A percentile compares a stretch with the other conserved stretches of the same genome.
Evolutionary conservation across 2,888 invertebrate species (phyloP).

Genomic region (Tenthredo mesomela): DNA sequence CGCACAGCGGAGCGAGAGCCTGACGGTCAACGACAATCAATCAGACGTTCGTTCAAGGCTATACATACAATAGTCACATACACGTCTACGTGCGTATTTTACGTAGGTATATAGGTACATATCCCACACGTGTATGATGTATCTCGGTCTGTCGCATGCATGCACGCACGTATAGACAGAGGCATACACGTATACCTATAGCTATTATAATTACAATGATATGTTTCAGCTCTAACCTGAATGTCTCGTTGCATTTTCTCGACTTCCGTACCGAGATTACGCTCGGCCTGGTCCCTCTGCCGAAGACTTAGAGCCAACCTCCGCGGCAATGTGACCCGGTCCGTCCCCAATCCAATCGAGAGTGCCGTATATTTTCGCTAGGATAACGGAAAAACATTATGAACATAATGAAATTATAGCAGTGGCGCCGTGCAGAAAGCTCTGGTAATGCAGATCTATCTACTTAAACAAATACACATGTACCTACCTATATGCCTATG

Average conservation of each 20-base stretch:
- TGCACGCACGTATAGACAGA: background rate
- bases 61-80: background rate
- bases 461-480: no score
- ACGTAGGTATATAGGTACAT: no score
- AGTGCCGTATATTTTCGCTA: slow-evolving; percentile 73
- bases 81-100: no score
- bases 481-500: no score
- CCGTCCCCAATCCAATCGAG: slow-evolving; percentile 72
- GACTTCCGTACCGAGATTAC: slow-evolving; percentile 70
- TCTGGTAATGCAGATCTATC: background rate
- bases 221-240: slow-evolving; percentile 66
- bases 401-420: background rate
- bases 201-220: background rate
- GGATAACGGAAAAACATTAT: slow-evolving; percentile 49
- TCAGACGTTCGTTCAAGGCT: background rate
- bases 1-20: slow-evolving; percentile 56
- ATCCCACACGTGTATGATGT: background rate
- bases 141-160: background rate
- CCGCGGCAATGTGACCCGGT: slow-evolving; percentile 70
- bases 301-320: slow-evolving; percentile 69
- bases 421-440: background rate
- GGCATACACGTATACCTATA: background rate
- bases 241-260: slow-evolving; percentile 71
- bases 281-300: slow-evolving; percentile 74
- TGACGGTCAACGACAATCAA: slow-evolving; percentile 61